phyloP scores from a whole-genome alignment of 2,113 vertebrate species.

The Ochotona princeps region DNA sequence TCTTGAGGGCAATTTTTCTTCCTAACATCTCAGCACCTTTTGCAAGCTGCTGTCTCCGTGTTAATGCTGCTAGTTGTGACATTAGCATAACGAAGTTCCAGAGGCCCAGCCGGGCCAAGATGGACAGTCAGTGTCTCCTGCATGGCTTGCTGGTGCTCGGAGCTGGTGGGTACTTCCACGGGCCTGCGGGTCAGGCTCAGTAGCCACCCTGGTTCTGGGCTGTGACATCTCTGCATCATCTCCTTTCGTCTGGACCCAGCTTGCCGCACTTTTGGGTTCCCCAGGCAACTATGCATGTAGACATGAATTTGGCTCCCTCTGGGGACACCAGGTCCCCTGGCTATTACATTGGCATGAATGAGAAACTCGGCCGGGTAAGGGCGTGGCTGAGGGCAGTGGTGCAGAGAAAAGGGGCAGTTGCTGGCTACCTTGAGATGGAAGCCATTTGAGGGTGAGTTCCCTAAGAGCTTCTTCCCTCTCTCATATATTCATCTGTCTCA shows the following conservation, averaged over 20 bases:
- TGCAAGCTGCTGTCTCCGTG: slow-evolving; percentile 44
- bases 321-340: neutral
- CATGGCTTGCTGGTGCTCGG: neutral
- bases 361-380: neutral
- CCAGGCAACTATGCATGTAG: neutral
- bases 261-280: neutral
- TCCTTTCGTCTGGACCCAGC: neutral
- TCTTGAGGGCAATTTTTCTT: slow-evolving; percentile 19
- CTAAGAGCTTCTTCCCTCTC: neutral
- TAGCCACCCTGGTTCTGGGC: neutral
- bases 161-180: neutral
- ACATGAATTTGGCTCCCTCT: neutral
- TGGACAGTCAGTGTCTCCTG: neutral
- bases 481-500: neutral
- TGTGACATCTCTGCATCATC: neutral
- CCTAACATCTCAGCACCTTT: slow-evolving; percentile 27
- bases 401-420: neutral
- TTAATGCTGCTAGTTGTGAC: neutral
- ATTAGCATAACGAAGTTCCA: slow-evolving; percentile 26
- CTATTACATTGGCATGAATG: neutral
- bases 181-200: neutral
- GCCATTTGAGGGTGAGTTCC: neutral
- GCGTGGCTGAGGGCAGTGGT: neutral
- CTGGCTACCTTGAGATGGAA: neutral
- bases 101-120: slow-evolving; percentile 21